Conservation (phyloP, 2,888 invertebrate species). For the Stegana nigrithorax region DNA sequence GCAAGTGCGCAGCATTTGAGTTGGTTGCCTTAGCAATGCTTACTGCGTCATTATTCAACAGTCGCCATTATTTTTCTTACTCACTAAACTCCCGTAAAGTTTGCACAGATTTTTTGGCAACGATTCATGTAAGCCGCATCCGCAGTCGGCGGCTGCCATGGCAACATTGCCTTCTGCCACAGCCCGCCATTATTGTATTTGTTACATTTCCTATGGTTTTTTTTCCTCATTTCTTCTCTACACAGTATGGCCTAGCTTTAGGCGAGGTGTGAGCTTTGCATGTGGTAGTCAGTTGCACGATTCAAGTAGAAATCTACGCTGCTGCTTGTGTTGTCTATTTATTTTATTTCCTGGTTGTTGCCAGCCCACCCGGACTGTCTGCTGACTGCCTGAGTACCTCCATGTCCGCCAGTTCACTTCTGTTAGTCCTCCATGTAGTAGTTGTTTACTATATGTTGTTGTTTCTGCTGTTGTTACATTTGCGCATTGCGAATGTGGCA, state of each 20-base stretch:
- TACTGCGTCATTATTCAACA: slow-evolving; percentile 55
- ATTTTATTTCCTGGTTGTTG: slow-evolving; percentile 15
- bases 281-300: not conserved
- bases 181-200: not conserved
- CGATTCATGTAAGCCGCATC: not conserved
- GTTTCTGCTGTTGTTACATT: slow-evolving; percentile 2
- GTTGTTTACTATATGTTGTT: slow-evolving; percentile 1
- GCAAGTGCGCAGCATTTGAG: no score
- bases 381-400: no score
- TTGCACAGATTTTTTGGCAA: slow-evolving; percentile 14
- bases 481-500: slow-evolving; percentile 14
- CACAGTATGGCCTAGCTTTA: not conserved
- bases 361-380: no score
- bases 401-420: no score
- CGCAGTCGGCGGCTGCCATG: slow-evolving; percentile 5
- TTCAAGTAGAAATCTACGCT: no score
- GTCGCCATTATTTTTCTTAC: slow-evolving; percentile 41
- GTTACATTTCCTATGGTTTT: not conserved
- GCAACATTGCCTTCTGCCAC: not conserved
- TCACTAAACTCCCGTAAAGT: not conserved
- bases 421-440: no score
- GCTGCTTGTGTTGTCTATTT: slow-evolving; percentile 9
- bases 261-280: slow-evolving; percentile 10
- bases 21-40: slow-evolving; percentile 48
- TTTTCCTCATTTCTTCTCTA: not conserved